Conservation (phyloP, 2,888 invertebrate genomes). For the Agriopis marginaria region DNA sequence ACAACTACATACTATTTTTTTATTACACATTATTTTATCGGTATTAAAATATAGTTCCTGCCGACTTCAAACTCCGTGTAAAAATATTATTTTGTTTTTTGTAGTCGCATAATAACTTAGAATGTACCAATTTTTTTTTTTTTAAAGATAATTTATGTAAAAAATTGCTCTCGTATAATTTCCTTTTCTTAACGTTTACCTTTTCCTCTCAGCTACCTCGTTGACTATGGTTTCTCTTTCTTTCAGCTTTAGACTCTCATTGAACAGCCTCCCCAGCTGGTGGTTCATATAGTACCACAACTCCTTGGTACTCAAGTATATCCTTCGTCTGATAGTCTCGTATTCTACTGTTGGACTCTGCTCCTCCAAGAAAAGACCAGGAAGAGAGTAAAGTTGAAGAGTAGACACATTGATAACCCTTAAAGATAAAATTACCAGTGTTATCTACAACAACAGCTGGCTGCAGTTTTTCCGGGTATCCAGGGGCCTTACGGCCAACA, state of each 20-base stretch:
- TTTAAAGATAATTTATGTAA: no score
- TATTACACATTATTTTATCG: no score
- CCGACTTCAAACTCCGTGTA: no score
- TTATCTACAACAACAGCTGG: no score
- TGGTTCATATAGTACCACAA: background rate
- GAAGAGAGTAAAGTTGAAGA: background rate
- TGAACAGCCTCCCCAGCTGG: background rate
- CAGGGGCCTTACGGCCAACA: no score
- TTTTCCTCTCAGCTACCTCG: background rate
- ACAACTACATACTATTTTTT: no score
- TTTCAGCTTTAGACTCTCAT: background rate
- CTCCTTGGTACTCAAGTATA: background rate
- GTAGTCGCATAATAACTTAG: no score
- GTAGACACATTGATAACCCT: background rate
- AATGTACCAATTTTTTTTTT: no score
- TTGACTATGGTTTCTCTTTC: background rate
- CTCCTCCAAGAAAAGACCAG: background rate
- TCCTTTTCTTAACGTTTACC: background rate
- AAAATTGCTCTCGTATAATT: background rate
- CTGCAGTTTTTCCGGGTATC: no score
- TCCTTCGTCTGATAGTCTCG: background rate
- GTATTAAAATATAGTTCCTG: no score
- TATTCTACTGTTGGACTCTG: background rate
- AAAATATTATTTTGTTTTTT: no score
- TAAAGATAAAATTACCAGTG: background rate